These are phyloP conservation scores for Grammomys surdaster DNA, from an alignment of 2,113 vertebrate species.

Conservation along the genomic window DNA sequence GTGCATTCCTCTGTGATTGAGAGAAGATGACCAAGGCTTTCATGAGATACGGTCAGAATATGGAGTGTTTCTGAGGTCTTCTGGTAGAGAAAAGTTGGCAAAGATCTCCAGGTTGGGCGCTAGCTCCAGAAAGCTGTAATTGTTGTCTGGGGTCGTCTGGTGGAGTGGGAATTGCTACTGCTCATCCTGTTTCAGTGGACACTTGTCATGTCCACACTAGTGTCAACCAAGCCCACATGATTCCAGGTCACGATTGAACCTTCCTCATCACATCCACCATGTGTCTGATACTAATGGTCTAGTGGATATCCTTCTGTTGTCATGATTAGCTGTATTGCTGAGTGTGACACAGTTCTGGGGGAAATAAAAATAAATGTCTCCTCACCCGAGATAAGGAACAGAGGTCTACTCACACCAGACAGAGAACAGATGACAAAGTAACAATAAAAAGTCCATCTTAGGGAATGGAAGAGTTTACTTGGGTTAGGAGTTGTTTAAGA, in stretches of 20 bases:
- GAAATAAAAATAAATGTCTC: background rate
- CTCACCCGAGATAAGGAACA: background rate
- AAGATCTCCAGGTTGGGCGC: background rate
- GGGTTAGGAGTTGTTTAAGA: background rate
- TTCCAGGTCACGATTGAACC: rapidly evolving
- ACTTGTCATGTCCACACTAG: background rate
- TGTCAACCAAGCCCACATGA: background rate
- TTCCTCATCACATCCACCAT: background rate
- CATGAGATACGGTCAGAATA: background rate
- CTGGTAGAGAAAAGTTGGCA: background rate
- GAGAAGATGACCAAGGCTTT: background rate
- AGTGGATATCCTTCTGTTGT: background rate
- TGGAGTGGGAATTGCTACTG: rapidly evolving
- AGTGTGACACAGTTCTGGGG: background rate
- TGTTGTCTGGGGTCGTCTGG: background rate
- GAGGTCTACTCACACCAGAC: background rate
- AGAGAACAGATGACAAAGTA: background rate
- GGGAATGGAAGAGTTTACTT: background rate
- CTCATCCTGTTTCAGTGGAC: background rate
- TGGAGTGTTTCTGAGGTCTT: background rate
- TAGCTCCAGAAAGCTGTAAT: background rate
- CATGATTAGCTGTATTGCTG: background rate
- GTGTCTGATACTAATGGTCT: background rate
- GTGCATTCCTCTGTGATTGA: background rate
- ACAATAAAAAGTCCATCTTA: background rate